Conservation (phyloP, 2,888 invertebrate genomes). For the Cephus pygmeus region DNA sequence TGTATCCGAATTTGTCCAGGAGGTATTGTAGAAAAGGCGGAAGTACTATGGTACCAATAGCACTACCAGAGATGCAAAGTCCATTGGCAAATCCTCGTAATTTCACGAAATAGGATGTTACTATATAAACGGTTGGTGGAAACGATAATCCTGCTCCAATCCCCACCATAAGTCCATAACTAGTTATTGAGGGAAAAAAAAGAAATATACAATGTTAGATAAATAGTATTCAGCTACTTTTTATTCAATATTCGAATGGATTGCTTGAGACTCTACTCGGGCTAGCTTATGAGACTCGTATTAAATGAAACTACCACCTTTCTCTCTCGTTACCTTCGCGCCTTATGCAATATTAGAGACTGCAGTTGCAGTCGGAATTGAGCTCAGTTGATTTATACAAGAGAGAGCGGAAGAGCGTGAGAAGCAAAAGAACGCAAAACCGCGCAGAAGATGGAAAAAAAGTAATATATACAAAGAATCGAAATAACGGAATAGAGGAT, state of each 20-base stretch:
- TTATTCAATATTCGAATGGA: neutral
- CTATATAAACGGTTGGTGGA: conserved; percentile 89
- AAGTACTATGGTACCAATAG: conserved; percentile 85
- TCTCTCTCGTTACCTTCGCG: conserved; percentile 4
- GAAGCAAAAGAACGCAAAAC: neutral
- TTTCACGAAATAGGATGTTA: conserved; percentile 85
- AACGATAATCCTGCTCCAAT: conserved; percentile 86
- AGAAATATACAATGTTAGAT: neutral
- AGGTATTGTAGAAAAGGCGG: conserved; percentile 81
- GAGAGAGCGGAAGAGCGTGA: neutral
- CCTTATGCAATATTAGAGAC: neutral
- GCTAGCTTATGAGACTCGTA: neutral
- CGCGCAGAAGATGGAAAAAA: neutral
- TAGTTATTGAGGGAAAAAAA: conserved; percentile 47
- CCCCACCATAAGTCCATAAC: conserved; percentile 87
- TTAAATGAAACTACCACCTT: conserved; percentile 5
- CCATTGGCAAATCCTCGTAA: conserved; percentile 86
- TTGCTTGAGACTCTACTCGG: neutral
- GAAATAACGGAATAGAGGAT: neutral
- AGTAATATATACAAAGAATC: neutral
- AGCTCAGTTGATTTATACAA: neutral
- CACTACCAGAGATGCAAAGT: conserved; percentile 89
- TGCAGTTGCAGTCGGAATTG: neutral
- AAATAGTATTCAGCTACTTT: no score
- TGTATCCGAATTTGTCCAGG: conserved; percentile 81